These are phyloP conservation scores for Microctonus aethiopoides DNA, from an alignment of 2,888 invertebrate species.

Conservation along the genomic window DNA sequence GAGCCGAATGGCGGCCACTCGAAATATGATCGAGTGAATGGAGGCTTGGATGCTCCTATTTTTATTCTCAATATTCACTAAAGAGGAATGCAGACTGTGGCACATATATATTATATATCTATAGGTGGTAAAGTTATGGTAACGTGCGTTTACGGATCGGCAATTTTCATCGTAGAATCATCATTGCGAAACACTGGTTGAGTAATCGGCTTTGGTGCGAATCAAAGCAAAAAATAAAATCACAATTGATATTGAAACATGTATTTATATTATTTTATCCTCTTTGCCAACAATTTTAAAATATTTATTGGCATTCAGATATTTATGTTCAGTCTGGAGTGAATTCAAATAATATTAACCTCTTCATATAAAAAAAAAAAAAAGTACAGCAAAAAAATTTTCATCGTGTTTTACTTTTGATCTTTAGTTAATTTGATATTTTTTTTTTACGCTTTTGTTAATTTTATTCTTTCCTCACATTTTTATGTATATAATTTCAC, in stretches of 20 bases:
- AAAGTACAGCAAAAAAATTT: too few species aligned
- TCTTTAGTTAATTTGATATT: too few species aligned
- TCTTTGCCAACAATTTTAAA: neutral
- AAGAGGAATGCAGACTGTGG: constrained; percentile 14
- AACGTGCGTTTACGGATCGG: constrained; percentile 27
- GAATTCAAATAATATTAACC: neutral
- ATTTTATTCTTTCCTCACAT: too few species aligned
- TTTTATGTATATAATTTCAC: neutral
- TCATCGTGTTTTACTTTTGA: too few species aligned
- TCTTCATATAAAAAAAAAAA: too few species aligned
- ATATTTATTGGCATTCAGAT: neutral
- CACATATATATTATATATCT: neutral
- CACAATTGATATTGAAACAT: neutral
- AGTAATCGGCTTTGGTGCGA: constrained; percentile 24
- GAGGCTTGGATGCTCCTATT: constrained; percentile 41
- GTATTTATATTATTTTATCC: neutral
- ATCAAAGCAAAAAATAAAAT: constrained; percentile 24
- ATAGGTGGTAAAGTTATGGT: neutral
- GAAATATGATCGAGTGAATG: constrained; percentile 47
- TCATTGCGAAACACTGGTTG: constrained; percentile 24
- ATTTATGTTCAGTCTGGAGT: neutral
- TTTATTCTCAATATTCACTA: constrained; percentile 42
- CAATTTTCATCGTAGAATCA: constrained; percentile 35
- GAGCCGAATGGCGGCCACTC: constrained; percentile 37
- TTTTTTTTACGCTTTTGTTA: too few species aligned